phyloP scores from a whole-genome alignment of 2,113 vertebrate species.

The Dicrurus megarhynchus region DNA sequence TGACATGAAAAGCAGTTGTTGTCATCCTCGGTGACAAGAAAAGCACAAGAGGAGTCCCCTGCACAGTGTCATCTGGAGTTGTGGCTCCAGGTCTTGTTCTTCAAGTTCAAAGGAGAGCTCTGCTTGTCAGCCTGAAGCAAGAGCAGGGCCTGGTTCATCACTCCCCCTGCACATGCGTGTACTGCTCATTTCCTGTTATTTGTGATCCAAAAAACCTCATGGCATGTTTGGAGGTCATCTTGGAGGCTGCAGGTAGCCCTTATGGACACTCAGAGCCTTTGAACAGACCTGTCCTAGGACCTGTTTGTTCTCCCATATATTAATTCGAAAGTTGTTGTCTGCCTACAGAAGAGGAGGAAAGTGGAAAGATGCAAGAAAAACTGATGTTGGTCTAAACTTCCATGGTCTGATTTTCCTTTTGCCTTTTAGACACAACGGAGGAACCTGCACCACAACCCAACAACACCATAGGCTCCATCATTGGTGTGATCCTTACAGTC shows the following conservation, averaged over 20 bases:
- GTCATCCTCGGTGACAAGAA: neutral
- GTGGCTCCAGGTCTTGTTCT: neutral
- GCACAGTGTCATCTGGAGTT: neutral
- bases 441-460: conserved; percentile 87
- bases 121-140: neutral
- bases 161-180: neutral
- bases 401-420: neutral
- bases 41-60: neutral
- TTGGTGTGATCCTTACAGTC: conserved; percentile 90
- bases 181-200: neutral
- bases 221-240: neutral
- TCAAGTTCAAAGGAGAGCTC: neutral
- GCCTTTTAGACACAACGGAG: conserved; percentile 84
- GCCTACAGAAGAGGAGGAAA: neutral
- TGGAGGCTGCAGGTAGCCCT: neutral
- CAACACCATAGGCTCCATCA: conserved; percentile 92
- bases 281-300: neutral
- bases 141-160: neutral
- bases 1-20: neutral
- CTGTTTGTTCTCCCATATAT: neutral
- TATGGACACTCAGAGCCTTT: neutral
- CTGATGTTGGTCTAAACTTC: neutral
- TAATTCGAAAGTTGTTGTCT: neutral
- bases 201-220: neutral
- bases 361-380: neutral